These are phyloP conservation scores for Pedicia rivosa DNA, from an alignment of 2,888 invertebrate species.

Conservation along the genomic window DNA sequence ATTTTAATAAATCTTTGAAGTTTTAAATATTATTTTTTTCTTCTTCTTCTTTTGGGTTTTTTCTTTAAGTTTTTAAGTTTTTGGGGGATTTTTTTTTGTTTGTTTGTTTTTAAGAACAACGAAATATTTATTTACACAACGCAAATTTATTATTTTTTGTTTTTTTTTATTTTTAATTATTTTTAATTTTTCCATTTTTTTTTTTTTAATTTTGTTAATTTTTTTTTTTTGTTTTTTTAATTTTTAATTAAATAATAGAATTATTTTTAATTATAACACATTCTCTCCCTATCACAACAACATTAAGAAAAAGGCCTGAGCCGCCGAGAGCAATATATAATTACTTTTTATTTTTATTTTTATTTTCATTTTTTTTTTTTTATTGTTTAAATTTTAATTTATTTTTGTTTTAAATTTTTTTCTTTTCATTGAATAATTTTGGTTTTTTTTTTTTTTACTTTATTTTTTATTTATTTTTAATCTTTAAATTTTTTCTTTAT, in stretches of 20 bases:
- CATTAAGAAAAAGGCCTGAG: constrained; percentile 4
- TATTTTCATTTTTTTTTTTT: background rate
- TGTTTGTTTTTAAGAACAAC: too few species aligned
- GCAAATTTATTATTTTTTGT: background rate
- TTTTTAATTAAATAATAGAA: too few species aligned
- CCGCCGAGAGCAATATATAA: constrained; percentile 5
- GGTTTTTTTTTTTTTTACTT: background rate
- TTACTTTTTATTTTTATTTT: background rate
- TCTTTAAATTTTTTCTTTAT: background rate
- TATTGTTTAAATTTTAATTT: background rate
- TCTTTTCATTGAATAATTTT: background rate
- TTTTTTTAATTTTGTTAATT: too few species aligned
- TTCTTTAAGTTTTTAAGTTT: background rate
- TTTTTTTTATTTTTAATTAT: background rate
- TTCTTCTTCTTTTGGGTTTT: too few species aligned
- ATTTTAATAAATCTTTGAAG: background rate
- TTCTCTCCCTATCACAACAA: constrained; percentile 5
- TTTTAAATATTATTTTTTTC: background rate
- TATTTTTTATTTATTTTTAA: background rate
- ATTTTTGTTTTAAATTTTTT: background rate
- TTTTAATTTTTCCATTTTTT: too few species aligned
- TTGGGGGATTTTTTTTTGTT: too few species aligned
- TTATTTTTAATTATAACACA: constrained; percentile 1
- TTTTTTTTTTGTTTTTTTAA: background rate
- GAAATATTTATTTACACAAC: constrained; percentile 6